Base-by-base conservation (phyloP, 2,797 vertebrate species). In the Alauda arvensis region DNA sequence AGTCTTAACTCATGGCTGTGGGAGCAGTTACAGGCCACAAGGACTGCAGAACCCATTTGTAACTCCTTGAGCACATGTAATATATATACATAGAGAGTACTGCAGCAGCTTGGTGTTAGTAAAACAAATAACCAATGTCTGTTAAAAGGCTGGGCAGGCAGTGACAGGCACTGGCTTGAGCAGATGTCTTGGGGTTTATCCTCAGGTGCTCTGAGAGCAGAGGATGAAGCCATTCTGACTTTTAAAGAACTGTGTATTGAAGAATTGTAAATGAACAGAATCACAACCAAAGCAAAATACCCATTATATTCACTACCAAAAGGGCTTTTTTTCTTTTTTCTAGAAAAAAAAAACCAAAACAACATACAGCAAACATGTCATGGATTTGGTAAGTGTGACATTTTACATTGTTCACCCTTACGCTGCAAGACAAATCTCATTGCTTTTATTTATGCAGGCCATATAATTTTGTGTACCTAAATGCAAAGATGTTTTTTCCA, bases 11-110 rank as follows among this genome's bases (percentile, higher is more conserved):
- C 70, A 31, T 33, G 45, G 60, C 52, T 63, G 1, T 34, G 42
- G 74, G 82, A 78, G 74, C 74, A 83, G 63, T 78, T 81, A 69
- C 25, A 69, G 74, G 70, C 56, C 72, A 60, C 42, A 29, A 57
- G 63, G 74, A 49, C 79, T 76, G 28, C 67, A 77, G 57, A 87
- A 23, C 13, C 29, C 39, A 60, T 83, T 78, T 14, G 12, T 5
- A 80, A 59, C 42, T 71, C 61, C 52, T 83, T 33, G 28, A 89
- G 33, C 59, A 33, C 7, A 4, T 17, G 29, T 29, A 34, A 20
- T 23, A 24, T 3, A 8, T 11, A 9, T 9, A 49, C 15, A 45
- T 3, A 34, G n/a, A 9, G 12, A 53, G 26, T 53, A 24, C 37
- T 78, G 34, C 43, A 69, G 70, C 42, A 79, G 42, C 39, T 57